Conservation (phyloP, 2,888 invertebrate genomes). For the Nemurella pictetii region DNA sequence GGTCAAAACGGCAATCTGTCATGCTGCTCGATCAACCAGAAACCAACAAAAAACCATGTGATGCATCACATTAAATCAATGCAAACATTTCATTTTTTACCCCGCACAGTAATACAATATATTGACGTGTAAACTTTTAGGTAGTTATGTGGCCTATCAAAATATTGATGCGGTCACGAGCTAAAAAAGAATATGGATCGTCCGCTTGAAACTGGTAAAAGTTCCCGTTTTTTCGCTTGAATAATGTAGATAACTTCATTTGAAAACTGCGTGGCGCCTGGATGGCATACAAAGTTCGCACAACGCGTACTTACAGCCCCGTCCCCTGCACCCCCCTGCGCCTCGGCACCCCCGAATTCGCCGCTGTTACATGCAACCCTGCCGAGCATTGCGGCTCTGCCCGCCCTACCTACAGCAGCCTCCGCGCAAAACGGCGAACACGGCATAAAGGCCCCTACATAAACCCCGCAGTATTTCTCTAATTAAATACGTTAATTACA, state of each 20-base stretch:
- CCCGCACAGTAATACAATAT: not conserved
- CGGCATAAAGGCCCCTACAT: not conserved
- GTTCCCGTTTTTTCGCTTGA: not conserved
- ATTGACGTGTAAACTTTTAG: not conserved
- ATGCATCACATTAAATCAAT: not conserved
- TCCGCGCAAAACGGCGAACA: not conserved
- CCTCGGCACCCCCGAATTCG: not conserved
- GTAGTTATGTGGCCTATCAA: not conserved
- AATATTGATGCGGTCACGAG: not conserved
- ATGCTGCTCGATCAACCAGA: not conserved
- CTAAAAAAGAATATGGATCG: not conserved
- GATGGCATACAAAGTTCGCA: not conserved
- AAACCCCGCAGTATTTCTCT: conserved; percentile 6
- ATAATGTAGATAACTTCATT: not conserved
- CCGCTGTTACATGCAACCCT: not conserved
- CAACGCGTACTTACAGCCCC: not conserved
- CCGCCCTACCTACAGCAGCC: not conserved
- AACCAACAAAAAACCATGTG: not conserved
- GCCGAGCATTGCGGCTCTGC: not conserved
- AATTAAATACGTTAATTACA: conserved; percentile 18
- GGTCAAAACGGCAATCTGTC: not conserved
- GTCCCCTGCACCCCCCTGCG: too few species aligned
- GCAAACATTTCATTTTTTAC: not conserved
- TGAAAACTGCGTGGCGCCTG: not conserved
- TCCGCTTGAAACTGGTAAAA: not conserved